A percentile compares a stretch with the other conserved stretches of the same genome.
phyloP scores from a whole-genome alignment of 2,113 vertebrate genomes.

The Larimichthys crocea region DNA sequence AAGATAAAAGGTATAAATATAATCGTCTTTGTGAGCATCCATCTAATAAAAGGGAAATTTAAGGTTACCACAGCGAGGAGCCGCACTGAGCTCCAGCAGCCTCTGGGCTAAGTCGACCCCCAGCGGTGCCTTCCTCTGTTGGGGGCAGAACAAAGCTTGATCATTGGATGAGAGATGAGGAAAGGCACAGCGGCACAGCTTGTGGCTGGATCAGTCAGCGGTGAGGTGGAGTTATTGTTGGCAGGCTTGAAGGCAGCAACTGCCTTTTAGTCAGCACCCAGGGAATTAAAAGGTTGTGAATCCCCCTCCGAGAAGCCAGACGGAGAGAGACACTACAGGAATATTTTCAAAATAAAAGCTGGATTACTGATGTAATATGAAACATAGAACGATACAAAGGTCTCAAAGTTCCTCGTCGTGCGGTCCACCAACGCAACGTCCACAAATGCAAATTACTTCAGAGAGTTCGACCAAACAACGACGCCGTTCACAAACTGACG shows the following conservation, averaged over 20 bases:
- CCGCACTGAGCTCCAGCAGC: neutral
- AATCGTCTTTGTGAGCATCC: neutral
- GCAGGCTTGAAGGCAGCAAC: neutral
- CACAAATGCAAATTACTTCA: conserved; percentile 16
- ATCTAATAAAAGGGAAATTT: neutral
- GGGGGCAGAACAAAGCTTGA: neutral
- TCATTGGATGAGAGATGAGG: neutral
- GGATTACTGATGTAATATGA: neutral
- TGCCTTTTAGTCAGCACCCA: neutral
- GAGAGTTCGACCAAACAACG: conserved; percentile 35
- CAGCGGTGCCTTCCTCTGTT: neutral
- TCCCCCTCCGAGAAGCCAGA: neutral
- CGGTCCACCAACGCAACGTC: neutral
- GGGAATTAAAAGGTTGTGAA: neutral
- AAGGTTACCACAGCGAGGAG: neutral
- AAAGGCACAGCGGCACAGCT: neutral
- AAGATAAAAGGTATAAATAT: neutral
- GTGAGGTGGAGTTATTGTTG: neutral
- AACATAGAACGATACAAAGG: neutral
- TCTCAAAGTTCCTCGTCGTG: neutral
- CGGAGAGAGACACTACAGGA: neutral
- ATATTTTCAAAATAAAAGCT: neutral
- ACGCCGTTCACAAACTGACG: conserved; percentile 43
- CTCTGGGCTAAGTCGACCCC: neutral
- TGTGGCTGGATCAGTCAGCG: neutral